A percentile compares a stretch with the other conserved stretches of the same genome.
Evolutionary conservation across 2,888 invertebrate species (phyloP).

Genomic region (Volucella zonaria): DNA sequence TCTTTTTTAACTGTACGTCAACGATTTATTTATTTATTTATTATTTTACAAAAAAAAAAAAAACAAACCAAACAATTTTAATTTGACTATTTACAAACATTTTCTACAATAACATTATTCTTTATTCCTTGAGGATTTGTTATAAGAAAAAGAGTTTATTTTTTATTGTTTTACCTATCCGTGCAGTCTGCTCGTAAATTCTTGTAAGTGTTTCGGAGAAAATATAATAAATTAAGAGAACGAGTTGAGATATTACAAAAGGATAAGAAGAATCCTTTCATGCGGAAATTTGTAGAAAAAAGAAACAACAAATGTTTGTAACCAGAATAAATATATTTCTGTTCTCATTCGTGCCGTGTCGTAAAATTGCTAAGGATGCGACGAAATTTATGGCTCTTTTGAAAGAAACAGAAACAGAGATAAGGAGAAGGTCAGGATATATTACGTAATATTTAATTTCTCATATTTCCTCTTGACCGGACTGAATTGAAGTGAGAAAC

Average conservation of each 20-base stretch:
- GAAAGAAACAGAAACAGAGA: neutral
- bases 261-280: conserved; percentile 15
- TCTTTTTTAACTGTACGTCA: neutral
- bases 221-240: neutral
- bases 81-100: neutral
- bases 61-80: neutral
- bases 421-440: conserved; percentile 12
- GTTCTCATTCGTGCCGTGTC: neutral
- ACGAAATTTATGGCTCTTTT: conserved; percentile 7
- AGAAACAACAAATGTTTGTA: conserved; percentile 14
- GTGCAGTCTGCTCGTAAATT: conserved; percentile 5
- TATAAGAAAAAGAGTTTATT: neutral
- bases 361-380: neutral
- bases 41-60: neutral
- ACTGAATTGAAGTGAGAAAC: neutral
- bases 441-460: neutral
- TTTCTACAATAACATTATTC: conserved; percentile 30
- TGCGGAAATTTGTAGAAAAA: conserved; percentile 8
- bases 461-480: conserved; percentile 15
- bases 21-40: neutral
- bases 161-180: conserved; percentile 38
- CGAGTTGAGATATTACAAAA: neutral
- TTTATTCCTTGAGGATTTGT: conserved; percentile 1
- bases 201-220: conserved; percentile 5
- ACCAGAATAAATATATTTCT: neutral